Conservation (phyloP, 2,113 vertebrate genomes). For the Esox niger region DNA sequence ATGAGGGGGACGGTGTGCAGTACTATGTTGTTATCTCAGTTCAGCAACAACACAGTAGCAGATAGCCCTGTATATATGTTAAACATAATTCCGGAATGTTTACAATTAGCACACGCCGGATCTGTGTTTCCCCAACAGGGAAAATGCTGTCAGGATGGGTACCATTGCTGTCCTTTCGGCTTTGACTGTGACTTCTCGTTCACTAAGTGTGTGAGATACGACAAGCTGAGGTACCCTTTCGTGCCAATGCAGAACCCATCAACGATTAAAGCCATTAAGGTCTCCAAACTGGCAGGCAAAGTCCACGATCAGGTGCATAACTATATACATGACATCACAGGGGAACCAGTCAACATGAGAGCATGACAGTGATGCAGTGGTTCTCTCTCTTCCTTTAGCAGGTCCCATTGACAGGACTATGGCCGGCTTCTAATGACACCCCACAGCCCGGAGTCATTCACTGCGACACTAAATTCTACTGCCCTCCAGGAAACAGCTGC, state of each 20-base stretch:
- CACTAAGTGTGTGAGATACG: slow-evolving; percentile 28
- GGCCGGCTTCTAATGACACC: background rate
- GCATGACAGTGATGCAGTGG: no score
- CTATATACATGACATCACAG: no score
- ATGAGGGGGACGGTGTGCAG: no score
- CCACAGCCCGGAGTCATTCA: slow-evolving; percentile 35
- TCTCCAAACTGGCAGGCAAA: slow-evolving; percentile 12
- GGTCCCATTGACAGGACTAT: slow-evolving; percentile 33
- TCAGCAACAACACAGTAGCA: no score
- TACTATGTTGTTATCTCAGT: no score
- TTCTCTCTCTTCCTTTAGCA: slow-evolving; percentile 15
- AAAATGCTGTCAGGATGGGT: slow-evolving; percentile 62
- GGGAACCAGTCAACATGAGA: no score
- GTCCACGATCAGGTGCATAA: slow-evolving; percentile 24
- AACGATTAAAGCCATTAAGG: slow-evolving; percentile 29
- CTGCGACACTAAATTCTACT: slow-evolving; percentile 62
- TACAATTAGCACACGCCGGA: background rate
- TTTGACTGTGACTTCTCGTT: slow-evolving; percentile 52
- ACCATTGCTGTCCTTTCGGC: slow-evolving; percentile 59
- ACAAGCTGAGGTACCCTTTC: slow-evolving; percentile 38
- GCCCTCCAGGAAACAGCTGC: slow-evolving; percentile 50
- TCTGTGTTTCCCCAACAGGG: slow-evolving; percentile 41
- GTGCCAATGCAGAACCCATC: slow-evolving; percentile 7
- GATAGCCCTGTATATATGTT: background rate
- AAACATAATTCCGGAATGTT: background rate